Base-by-base conservation (phyloP, 2,113 vertebrate species). In the Gnathonemus longibarbis region DNA sequence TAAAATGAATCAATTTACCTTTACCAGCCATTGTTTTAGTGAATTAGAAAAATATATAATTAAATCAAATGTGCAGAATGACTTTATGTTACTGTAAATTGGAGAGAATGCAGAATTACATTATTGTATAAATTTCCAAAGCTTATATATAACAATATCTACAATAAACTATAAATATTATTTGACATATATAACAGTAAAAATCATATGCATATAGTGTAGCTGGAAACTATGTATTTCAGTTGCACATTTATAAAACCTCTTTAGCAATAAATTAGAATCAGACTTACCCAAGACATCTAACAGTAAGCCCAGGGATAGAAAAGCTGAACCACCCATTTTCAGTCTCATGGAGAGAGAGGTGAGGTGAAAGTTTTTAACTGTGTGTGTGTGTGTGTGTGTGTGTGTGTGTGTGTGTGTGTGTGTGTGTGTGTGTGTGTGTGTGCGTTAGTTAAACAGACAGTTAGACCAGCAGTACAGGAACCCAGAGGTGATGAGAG, bases 271-370 rank as follows among this genome's bases (percentile, higher is more conserved):
- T 84, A 8, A 48, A 84, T 45, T 84, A 13, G 45, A 84, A 84
- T 46, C 27, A 53, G 50, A 87, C 85, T 87, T 87, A 87, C 85
- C 85, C 85, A 87, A 53, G 17, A 56, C 85, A 87, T 31, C 39
- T 56, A 87, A 39, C 49, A 87, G 31, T 87, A 87, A 87, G 24
- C n/a, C 27, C 50, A 87, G 50, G 49, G 42, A 39, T 15, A 87
- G 49, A 56, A 53, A 31, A 87, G 50, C 15, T 35, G 85, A 87
- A 87, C 48, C 85, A 56, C 85, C 85, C 85, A 87, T 87, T 87
- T 87, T 87, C 45, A 48, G 21, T 80, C 48, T 87, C 50, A 52
- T 31, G 53, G 85, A 56, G 50, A 3, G 50, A 87, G 48, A 50
- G 27, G 9, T 31, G 48, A 27, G 21, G n/a, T 52, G 13, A 52